phyloP scores from a whole-genome alignment of 2,888 invertebrate genomes.

The Cyrtodaria siliqua region DNA sequence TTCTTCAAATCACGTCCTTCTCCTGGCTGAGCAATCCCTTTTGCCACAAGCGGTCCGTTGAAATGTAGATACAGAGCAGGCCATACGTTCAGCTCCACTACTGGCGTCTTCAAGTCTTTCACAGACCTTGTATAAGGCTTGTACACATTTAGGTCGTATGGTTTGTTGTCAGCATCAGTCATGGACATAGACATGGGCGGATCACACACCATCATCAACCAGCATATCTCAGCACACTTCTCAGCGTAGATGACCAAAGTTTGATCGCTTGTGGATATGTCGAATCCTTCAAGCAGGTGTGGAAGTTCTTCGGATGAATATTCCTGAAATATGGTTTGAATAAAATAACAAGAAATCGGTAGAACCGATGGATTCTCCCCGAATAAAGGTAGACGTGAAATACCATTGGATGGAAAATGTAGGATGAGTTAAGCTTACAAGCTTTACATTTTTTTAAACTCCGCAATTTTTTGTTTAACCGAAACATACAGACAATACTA shows the following conservation, averaged over 20 bases:
- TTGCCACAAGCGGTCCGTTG: slow-evolving; percentile 30
- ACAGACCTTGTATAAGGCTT: slow-evolving; percentile 31
- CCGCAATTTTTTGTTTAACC: no score
- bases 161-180: background rate
- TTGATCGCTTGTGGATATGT: background rate
- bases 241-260: background rate
- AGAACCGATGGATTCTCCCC: no score
- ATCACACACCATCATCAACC: slow-evolving; percentile 41
- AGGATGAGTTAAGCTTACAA: no score
- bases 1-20: no score
- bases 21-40: slow-evolving; percentile 55
- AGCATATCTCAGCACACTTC: slow-evolving; percentile 33
- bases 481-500: no score
- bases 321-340: no score
- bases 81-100: slow-evolving; percentile 29
- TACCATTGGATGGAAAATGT: no score
- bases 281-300: no score
- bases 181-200: slow-evolving; percentile 24
- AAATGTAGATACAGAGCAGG: slow-evolving; percentile 27
- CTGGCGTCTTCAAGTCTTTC: slow-evolving; percentile 24
- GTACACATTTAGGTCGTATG: slow-evolving; percentile 17
- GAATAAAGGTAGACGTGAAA: no score
- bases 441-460: no score
- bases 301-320: no score
- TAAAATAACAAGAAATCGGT: no score